These are phyloP conservation scores for Agrypnia vestita DNA, from an alignment of 1,140 invertebrate genomes.

Conservation along the genomic window DNA sequence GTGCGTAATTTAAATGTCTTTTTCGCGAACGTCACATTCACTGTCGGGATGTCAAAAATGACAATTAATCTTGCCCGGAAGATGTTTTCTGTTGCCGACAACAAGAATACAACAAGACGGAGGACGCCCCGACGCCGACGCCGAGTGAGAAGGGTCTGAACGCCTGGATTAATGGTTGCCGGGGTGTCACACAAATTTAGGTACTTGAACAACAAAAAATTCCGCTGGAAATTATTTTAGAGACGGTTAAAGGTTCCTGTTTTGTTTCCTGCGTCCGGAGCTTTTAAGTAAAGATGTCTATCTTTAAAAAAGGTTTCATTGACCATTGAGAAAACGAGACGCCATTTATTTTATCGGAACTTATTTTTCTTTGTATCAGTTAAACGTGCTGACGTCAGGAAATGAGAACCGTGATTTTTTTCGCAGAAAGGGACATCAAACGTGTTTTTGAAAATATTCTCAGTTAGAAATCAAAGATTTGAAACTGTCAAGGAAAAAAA, in stretches of 20 bases:
- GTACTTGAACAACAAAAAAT: not conserved
- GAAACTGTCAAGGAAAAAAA: too few relatives aligned
- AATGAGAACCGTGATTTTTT: not conserved
- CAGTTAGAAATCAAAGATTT: too few relatives aligned
- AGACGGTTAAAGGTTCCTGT: not conserved
- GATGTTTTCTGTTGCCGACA: slow-evolving; percentile 30
- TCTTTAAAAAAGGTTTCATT: not conserved
- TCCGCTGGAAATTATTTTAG: not conserved
- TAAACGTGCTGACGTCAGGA: not conserved
- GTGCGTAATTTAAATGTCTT: too few relatives aligned
- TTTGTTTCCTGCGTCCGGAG: too few relatives aligned
- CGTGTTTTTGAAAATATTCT: too few relatives aligned
- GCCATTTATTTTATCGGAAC: too few relatives aligned
- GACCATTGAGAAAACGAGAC: not conserved
- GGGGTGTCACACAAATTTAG: not conserved
- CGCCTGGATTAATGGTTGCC: not conserved
- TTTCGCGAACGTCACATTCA: too few relatives aligned
- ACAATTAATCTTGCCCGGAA: slow-evolving; percentile 31
- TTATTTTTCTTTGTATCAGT: not conserved
- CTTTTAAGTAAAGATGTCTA: not conserved
- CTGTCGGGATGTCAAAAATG: not conserved
- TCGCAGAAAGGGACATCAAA: too few relatives aligned
- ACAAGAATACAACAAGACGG: not conserved
- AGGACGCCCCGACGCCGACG: not conserved
- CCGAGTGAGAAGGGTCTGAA: not conserved